These are phyloP conservation scores for Muscicapa comitata DNA, from an alignment of 2,797 vertebrate genomes.

Conservation along the genomic window DNA sequence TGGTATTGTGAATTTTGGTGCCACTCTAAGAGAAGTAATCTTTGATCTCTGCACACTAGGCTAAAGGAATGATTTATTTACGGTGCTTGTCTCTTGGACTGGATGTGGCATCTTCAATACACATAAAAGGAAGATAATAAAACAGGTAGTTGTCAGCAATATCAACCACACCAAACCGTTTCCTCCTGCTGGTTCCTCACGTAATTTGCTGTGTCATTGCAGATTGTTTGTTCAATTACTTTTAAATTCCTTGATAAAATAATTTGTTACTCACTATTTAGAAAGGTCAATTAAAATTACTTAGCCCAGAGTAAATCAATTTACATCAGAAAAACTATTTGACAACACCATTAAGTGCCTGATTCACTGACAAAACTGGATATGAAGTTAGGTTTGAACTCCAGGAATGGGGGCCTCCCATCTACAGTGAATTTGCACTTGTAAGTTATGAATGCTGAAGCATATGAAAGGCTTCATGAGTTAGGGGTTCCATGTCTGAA, in stretches of 20 bases:
- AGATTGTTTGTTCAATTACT: conserved; percentile 22
- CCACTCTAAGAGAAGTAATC: background rate
- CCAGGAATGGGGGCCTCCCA: background rate
- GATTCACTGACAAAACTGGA: background rate
- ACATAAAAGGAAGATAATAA: background rate
- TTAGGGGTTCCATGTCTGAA: background rate
- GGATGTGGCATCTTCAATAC: background rate
- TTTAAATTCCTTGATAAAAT: background rate
- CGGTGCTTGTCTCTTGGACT: background rate
- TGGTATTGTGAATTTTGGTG: background rate
- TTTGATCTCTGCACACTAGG: background rate
- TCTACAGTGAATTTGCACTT: background rate
- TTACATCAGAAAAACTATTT: background rate
- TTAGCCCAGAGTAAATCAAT: conserved; percentile 26
- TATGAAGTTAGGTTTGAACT: background rate
- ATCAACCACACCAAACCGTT: background rate
- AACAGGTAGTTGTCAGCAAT: background rate
- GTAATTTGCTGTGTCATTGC: background rate
- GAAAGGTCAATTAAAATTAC: conserved; percentile 39
- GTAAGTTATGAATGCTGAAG: background rate
- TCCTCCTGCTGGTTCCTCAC: background rate
- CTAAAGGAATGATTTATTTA: background rate
- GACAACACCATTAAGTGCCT: background rate
- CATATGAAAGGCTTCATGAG: background rate
- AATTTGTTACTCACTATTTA: conserved; percentile 17